Evolutionary conservation across 35 echinoderm and acorn worm species (phyloP).

Genomic region (Anneissia japonica): DNA sequence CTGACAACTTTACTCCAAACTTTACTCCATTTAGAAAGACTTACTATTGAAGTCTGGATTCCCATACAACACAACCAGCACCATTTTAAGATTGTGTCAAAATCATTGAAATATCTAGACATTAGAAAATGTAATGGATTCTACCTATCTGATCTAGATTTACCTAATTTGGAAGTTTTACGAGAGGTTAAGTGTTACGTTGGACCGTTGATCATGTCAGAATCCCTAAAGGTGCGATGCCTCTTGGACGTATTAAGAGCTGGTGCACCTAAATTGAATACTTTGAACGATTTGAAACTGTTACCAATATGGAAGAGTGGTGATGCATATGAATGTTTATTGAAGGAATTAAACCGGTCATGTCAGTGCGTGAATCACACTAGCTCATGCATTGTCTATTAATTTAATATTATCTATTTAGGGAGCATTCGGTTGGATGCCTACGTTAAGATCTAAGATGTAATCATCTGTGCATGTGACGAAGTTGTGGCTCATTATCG

Average conservation of each 20-base stretch:
- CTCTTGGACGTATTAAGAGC: neutral
- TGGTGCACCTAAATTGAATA: neutral
- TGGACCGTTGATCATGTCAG: neutral
- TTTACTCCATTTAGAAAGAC: neutral
- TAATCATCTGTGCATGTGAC: no score
- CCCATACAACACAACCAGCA: neutral
- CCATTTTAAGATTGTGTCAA: neutral
- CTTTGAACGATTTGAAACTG: neutral
- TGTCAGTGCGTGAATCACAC: neutral
- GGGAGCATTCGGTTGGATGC: no score
- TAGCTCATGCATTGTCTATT: neutral
- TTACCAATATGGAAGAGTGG: neutral
- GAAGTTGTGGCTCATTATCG: no score
- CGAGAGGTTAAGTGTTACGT: neutral
- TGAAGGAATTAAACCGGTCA: neutral
- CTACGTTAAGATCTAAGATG: no score
- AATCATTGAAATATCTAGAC: neutral
- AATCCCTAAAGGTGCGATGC: neutral
- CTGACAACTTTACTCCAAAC: neutral
- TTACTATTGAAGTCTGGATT: neutral
- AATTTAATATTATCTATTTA: no score
- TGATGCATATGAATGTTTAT: neutral
- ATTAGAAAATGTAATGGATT: neutral
- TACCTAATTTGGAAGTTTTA: neutral
- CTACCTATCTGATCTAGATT: neutral